Base-by-base conservation (phyloP, 1,140 invertebrate species). In the Andrena cerasifolii region DNA sequence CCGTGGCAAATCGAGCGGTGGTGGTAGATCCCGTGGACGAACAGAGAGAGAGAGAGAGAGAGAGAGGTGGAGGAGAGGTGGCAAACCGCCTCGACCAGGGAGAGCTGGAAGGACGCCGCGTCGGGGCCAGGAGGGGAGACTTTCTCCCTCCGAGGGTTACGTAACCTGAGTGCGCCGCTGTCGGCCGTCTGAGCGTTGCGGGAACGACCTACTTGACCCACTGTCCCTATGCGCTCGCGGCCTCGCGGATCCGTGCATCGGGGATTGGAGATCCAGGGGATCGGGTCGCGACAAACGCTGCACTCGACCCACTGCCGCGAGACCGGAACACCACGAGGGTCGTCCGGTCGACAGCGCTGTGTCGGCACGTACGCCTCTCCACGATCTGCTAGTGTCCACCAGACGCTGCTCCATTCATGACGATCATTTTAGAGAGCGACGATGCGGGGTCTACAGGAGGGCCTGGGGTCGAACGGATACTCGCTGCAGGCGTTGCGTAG, bases 171-270 rank as follows among this genome's bases (percentile, higher is more conserved):
- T 72, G 82, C 70, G 81, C 82, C 77, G 62, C 66, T 75, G 78
- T 79, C 78, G 77, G 79, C 70, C 63, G 86, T 85, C 87, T 80
- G 84, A 88, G 73, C 84, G 78, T 81, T 73, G 81, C 79, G 86
- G 79, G 88, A 89, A 85, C 86, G 87, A 89, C 88, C 88, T 85
- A 89, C 83, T 90, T 89, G 87, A 89, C 87, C 87, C 77, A 85
- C 87, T 79, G 80, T 83, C 67, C 79, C 83, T 72, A 82, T 76
- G 82, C 36, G 16, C 79, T 47, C 66, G 83, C 77, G 56, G 82
- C 79, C 80, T 82, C 82, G 76, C 67, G 63, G 49, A 54, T 65
- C 67, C 56, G 67, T 53, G 78, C 67, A 49, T 54, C 62, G 54
- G 62, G 70, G 78, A 67, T 56, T 49, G 76, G 58, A 54, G 74